phyloP scores from a whole-genome alignment of 1,140 invertebrate species.

The Probaryconus sp. region DNA sequence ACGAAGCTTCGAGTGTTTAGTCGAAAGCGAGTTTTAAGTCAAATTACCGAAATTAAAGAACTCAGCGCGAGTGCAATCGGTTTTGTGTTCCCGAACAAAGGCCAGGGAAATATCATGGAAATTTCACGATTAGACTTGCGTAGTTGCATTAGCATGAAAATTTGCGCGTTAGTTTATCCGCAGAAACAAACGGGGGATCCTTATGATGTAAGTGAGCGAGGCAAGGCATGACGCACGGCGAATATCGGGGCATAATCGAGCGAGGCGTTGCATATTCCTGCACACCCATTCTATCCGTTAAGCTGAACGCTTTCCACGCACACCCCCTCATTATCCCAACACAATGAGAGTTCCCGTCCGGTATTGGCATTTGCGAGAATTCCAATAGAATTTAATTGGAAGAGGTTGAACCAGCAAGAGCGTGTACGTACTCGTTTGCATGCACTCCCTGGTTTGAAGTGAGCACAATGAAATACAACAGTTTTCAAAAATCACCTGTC shows the following conservation, averaged over 20 bases:
- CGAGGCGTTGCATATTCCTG: slow-evolving; percentile 29
- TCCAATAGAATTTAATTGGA: slow-evolving; percentile 77
- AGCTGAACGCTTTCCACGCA: slow-evolving; percentile 63
- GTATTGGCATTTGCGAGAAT: slow-evolving; percentile 76
- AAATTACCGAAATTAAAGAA: too few species aligned
- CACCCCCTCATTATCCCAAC: slow-evolving; percentile 71
- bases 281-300: slow-evolving; percentile 66
- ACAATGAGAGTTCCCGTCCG: slow-evolving; percentile 71
- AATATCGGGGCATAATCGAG: slow-evolving; percentile 19
- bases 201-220: slow-evolving; percentile 38
- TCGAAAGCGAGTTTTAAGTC: too few species aligned
- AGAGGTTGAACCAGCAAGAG: slow-evolving; percentile 64
- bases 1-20: too few species aligned
- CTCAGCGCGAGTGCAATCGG: too few species aligned
- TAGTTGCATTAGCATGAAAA: slow-evolving; percentile 11
- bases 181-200: slow-evolving; percentile 27
- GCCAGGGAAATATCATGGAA: slow-evolving; percentile 11
- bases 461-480: slow-evolving; percentile 28
- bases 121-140: slow-evolving; percentile 24
- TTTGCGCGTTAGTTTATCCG: slow-evolving; percentile 2
- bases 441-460: slow-evolving; percentile 14
- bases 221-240: slow-evolving; percentile 32
- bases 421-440: slow-evolving; percentile 33
- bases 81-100: too few species aligned
- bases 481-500: slow-evolving; percentile 26